A percentile compares a stretch with the other conserved stretches of the same genome.
Conservation (phyloP, 2,888 invertebrate genomes). For the Crematogaster levior region DNA sequence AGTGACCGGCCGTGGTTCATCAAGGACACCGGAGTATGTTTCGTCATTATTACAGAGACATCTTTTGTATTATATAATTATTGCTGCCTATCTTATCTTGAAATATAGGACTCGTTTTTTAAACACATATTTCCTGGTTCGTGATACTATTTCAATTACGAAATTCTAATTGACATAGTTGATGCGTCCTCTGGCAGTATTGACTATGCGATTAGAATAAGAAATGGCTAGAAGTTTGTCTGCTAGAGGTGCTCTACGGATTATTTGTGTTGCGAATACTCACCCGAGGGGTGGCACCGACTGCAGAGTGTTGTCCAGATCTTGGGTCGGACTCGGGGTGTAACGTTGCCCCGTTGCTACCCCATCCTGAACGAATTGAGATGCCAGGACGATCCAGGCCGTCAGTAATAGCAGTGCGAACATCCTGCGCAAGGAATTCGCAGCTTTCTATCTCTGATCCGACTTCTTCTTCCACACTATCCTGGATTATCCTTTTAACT, state of each 20-base stretch:
- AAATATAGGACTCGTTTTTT: neutral
- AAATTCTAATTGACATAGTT: neutral
- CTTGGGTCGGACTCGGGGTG: constrained; percentile 72
- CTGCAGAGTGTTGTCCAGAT: constrained; percentile 77
- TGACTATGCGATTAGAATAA: neutral
- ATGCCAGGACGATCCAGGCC: constrained; percentile 57
- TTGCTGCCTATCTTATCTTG: neutral
- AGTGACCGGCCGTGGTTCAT: constrained; percentile 9
- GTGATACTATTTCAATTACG: neutral
- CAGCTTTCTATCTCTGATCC: constrained; percentile 39
- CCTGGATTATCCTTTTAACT: constrained; percentile 36
- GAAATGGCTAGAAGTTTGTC: neutral
- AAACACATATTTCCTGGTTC: neutral
- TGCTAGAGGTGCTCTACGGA: constrained; percentile 2
- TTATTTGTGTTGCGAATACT: constrained; percentile 57
- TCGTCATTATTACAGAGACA: neutral
- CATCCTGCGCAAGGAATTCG: constrained; percentile 29
- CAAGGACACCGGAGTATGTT: constrained; percentile 14
- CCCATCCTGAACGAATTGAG: constrained; percentile 60
- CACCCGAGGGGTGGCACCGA: constrained; percentile 77
- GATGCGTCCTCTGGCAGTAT: neutral
- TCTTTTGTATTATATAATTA: no score
- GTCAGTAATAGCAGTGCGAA: constrained; percentile 58
- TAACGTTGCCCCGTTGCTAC: constrained; percentile 70
- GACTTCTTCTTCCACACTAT: constrained; percentile 8